Conservation (phyloP, 2,797 vertebrate species). For the Ctenopoma multispine region DNA sequence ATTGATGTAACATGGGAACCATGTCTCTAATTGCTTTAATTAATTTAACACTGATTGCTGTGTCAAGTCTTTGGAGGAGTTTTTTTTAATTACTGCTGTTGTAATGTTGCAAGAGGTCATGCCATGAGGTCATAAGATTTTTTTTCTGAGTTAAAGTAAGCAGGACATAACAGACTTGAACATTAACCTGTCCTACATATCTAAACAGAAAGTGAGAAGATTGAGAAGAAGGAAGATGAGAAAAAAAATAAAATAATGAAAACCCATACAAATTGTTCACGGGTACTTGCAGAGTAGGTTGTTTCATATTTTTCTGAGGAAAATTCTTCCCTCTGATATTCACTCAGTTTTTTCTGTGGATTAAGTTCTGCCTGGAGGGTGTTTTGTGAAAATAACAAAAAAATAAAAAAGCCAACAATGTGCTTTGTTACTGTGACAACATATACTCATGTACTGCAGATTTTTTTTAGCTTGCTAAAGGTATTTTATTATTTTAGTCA, state of each 20-base stretch:
- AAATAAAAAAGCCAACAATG: constrained; percentile 22
- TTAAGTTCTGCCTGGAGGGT: constrained; percentile 14
- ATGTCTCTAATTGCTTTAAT: too few relatives aligned
- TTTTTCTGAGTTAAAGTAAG: constrained; percentile 5
- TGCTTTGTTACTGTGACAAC: constrained; percentile 21
- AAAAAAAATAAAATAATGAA: constrained; percentile 1
- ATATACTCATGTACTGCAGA: constrained; percentile 1
- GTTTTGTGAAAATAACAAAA: constrained; percentile 9
- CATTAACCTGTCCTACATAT: neutral
- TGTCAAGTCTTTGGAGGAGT: neutral
- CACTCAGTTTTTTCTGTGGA: constrained; percentile 22
- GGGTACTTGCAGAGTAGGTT: neutral
- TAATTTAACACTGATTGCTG: neutral
- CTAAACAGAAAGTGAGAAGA: neutral
- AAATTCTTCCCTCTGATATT: constrained; percentile 26
- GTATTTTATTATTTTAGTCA: constrained; percentile 3
- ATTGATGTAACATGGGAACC: neutral
- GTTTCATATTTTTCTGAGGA: constrained; percentile 2
- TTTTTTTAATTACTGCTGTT: neutral
- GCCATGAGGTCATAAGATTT: neutral
- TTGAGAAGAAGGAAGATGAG: neutral
- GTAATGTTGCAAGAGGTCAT: constrained; percentile 14
- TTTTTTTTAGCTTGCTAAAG: constrained; percentile 2
- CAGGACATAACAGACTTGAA: constrained; percentile 6
- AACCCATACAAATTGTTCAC: neutral